Base-by-base conservation (phyloP, 1,140 invertebrate genomes). In the Acromyrmex echinatior region DNA sequence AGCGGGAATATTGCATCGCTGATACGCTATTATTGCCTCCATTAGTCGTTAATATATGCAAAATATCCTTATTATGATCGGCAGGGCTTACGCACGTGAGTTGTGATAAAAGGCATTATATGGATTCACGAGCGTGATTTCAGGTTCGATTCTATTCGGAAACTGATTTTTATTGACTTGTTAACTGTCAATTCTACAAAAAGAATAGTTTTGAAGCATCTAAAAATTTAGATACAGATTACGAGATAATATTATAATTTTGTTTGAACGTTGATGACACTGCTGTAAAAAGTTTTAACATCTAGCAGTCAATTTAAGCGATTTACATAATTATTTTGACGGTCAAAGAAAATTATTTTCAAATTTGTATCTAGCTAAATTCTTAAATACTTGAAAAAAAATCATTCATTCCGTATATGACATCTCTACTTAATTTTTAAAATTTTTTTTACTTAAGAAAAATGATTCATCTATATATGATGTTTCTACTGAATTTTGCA, bases 11-110 rank as follows among this genome's bases (percentile, higher is more conserved):
- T 88, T 77, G 88, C 51, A 53, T 6, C 70, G 51, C 65, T 74
- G 88, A 88, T 91, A 80, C 76, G 71, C 86, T 89, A 89, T 91
- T 92, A 94, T 92, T 92, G 89, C 86, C 86, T 91, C 91, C 91
- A 95, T 95, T 95, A 95, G 90, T 92, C 87, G 90, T 93, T 95
- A 95, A 95, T 94, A 82, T 94, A 95, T 95, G 94, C 94, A 94
- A 95, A 95, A 94, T 94, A 93, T 93, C 92, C 93, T 95, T 94
- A 95, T 94, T 95, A 94, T 93, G 85, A 62, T 87, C 39, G 90
- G 84, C 62, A 31, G 71, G 62, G 73, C 49, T 60, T 39, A 78
- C 58, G 56, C 62, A 45, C 60, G 82, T 51, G 39, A 62, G 76
- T 60, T 45, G 80, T 77, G 39, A 82, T 90, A 90, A 93, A 93